Conservation (phyloP, 92 coral and sea anemone genomes). For the Epizoanthus rinbou region DNA sequence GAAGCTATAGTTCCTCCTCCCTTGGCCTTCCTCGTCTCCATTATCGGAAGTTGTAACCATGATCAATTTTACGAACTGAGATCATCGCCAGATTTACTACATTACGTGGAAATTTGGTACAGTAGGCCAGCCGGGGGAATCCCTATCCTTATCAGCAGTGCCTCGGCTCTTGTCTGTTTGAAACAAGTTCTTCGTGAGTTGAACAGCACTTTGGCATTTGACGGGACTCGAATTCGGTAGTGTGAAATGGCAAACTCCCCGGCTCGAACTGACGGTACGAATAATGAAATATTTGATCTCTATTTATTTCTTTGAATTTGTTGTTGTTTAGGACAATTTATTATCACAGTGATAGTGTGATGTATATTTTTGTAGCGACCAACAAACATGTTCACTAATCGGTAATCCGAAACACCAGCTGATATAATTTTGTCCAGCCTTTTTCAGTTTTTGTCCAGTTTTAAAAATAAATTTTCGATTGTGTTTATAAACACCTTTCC, state of each 20-base stretch:
- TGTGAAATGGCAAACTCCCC: neutral
- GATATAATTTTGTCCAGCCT: too few species aligned
- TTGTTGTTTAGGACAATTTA: too few species aligned
- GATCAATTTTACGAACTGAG: conserved; percentile 14
- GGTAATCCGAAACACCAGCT: too few species aligned
- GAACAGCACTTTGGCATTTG: neutral
- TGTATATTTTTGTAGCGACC: too few species aligned
- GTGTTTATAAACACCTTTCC: too few species aligned
- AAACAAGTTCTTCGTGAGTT: neutral
- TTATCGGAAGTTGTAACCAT: conserved; percentile 11
- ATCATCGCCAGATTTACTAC: conserved; percentile 36
- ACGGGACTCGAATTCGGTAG: neutral
- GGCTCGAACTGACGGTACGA: conserved; percentile 9
- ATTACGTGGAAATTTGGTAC: conserved; percentile 33
- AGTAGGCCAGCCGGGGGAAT: conserved; percentile 22
- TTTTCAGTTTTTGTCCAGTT: too few species aligned
- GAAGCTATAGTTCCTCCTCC: conserved; percentile 13
- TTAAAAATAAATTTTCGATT: too few species aligned
- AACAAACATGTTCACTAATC: too few species aligned
- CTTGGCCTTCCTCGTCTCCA: neutral
- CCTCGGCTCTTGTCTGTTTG: neutral
- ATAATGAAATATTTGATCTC: neutral
- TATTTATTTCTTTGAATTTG: neutral
- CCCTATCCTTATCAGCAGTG: neutral
- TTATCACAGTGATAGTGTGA: too few species aligned